A percentile compares a stretch with the other conserved stretches of the same genome.
These are phyloP conservation scores for Cairina moschata DNA, from an alignment of 2,113 vertebrate genomes.

Conservation along the genomic window DNA sequence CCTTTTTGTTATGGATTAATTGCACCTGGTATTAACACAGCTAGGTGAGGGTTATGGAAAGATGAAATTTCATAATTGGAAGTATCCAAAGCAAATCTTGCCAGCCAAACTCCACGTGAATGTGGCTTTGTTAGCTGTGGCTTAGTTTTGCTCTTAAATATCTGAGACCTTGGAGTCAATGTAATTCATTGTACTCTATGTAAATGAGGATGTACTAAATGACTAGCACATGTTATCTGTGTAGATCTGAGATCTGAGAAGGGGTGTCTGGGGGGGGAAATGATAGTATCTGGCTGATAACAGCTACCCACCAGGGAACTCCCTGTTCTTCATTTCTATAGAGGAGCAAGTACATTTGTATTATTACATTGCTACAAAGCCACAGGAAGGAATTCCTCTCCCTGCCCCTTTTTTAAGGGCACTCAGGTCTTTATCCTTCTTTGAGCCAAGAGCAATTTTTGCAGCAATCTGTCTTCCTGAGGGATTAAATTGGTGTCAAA, in stretches of 20 bases:
- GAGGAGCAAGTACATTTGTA: neutral
- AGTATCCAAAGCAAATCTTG: neutral
- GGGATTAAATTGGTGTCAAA: constrained; percentile 28
- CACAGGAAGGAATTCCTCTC: constrained; percentile 5
- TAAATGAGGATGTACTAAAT: constrained; percentile 27
- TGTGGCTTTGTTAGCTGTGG: neutral
- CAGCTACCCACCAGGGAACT: neutral
- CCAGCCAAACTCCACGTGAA: neutral
- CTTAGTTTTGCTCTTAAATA: neutral
- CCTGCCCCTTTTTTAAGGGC: neutral
- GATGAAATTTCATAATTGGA: neutral
- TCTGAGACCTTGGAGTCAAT: neutral
- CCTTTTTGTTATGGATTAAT: neutral
- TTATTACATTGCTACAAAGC: neutral
- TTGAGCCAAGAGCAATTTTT: constrained; percentile 34
- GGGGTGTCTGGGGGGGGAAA: neutral
- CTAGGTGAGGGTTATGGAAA: neutral
- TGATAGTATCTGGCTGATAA: neutral
- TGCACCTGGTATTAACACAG: neutral
- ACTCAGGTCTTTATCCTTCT: constrained; percentile 18
- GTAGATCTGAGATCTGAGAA: neutral
- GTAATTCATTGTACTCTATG: constrained; percentile 19
- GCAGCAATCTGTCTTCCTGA: constrained; percentile 22
- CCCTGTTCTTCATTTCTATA: neutral
- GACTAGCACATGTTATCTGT: neutral